phyloP scores from a whole-genome alignment of 2,797 vertebrate species.

The Hipposideros larvatus region DNA sequence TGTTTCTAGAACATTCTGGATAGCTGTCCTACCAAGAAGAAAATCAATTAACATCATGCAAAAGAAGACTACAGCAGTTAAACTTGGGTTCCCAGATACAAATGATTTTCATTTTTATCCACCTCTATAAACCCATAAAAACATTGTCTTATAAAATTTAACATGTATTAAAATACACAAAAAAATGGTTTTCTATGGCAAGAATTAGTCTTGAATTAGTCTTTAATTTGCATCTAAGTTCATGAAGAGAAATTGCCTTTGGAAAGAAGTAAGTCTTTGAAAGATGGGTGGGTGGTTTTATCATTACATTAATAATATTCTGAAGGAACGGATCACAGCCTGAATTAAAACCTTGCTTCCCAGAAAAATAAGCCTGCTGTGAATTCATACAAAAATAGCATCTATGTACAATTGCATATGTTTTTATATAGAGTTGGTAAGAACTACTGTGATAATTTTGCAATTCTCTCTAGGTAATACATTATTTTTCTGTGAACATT shows the following conservation, averaged over 20 bases:
- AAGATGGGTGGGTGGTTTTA: not conserved
- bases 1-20: slow-evolving; percentile 11
- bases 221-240: slow-evolving; percentile 28
- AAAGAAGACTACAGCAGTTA: slow-evolving; percentile 51
- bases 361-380: not conserved
- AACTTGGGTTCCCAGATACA: slow-evolving; percentile 13
- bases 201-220: not conserved
- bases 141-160: not conserved
- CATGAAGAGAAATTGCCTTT: not conserved
- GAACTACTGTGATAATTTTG: not conserved
- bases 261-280: not conserved
- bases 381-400: not conserved
- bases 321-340: not conserved
- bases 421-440: not conserved
- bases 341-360: not conserved
- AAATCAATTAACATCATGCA: slow-evolving; percentile 37
- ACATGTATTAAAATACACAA: not conserved
- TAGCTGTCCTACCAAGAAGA: not conserved
- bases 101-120: slow-evolving; percentile 46
- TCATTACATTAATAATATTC: not conserved
- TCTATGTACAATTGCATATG: not conserved
- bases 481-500: not conserved
- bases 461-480: not conserved
- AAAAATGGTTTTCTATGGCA: not conserved
- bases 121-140: not conserved